A percentile compares a stretch with the other conserved stretches of the same genome.
phyloP scores from a whole-genome alignment of 1,140 invertebrate species.

The Drepana arcuata region DNA sequence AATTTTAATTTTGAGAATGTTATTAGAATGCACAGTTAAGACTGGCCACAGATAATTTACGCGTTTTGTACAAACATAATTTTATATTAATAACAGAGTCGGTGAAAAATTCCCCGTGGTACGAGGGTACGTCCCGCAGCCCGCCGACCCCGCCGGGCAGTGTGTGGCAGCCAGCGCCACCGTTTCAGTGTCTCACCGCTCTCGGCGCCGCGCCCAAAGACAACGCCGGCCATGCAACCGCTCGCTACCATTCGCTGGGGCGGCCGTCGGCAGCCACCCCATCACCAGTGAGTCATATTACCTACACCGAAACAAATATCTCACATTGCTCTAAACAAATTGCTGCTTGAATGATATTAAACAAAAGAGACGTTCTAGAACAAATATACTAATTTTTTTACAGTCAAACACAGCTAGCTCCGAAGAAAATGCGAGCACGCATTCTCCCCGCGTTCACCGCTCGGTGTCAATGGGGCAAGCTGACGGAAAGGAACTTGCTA shows the following conservation, averaged over 20 bases:
- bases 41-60: too few relatives aligned
- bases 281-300: constrained; percentile 21
- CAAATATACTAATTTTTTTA: too few relatives aligned
- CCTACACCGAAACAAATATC: too few relatives aligned
- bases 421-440: too few relatives aligned
- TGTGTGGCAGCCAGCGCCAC: constrained; percentile 75
- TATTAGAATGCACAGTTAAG: too few relatives aligned
- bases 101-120: constrained; percentile 21
- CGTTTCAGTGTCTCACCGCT: constrained; percentile 84
- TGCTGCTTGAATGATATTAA: too few relatives aligned
- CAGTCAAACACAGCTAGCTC: too few relatives aligned
- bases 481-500: constrained; percentile 28
- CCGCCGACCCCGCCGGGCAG: constrained; percentile 61
- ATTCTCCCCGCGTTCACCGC: constrained; percentile 60
- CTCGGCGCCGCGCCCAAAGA: constrained; percentile 76
- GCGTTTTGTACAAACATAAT: too few relatives aligned
- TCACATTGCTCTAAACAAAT: too few relatives aligned
- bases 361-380: too few relatives aligned
- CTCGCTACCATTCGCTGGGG: constrained; percentile 45
- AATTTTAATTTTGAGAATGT: too few relatives aligned
- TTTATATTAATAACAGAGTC: constrained; percentile 32
- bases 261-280: constrained; percentile 18
- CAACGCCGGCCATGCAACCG: constrained; percentile 22
- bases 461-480: constrained; percentile 74
- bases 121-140: constrained; percentile 27